phyloP scores from a whole-genome alignment of 2,797 vertebrate genomes.

The Cygnus olor region DNA sequence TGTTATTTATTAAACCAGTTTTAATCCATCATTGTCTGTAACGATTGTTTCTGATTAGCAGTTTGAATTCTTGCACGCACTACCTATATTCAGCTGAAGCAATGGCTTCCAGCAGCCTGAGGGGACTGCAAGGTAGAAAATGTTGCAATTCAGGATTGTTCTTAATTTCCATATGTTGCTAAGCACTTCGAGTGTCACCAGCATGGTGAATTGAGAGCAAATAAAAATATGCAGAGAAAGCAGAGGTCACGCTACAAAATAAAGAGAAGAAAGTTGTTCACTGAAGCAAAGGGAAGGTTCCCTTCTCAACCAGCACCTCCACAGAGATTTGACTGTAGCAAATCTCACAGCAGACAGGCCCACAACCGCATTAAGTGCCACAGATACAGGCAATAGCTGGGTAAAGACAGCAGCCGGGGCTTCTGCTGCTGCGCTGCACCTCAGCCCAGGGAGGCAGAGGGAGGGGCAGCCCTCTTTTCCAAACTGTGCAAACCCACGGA shows the following conservation, averaged over 20 bases:
- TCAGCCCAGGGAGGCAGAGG: background rate
- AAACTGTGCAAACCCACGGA: background rate
- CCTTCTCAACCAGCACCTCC: background rate
- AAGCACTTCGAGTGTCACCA: slow-evolving; percentile 27
- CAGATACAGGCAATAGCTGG: background rate
- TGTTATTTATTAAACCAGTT: slow-evolving; percentile 8
- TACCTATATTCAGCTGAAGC: background rate
- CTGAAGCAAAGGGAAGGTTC: background rate
- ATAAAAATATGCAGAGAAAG: background rate
- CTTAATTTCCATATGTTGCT: slow-evolving; percentile 47
- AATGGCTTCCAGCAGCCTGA: slow-evolving; percentile 15
- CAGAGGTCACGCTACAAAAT: background rate
- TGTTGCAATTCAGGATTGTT: background rate
- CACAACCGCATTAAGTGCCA: background rate
- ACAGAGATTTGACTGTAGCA: background rate
- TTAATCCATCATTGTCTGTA: slow-evolving; percentile 7
- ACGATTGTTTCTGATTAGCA: background rate
- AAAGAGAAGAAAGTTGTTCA: background rate
- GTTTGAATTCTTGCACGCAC: slow-evolving; percentile 14
- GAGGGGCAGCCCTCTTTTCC: background rate
- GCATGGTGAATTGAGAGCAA: background rate
- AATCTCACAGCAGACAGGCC: background rate
- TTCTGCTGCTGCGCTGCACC: background rate
- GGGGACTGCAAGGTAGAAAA: slow-evolving; percentile 9
- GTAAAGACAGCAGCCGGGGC: background rate